These are phyloP conservation scores for Dryas iulia DNA, from an alignment of 1,140 invertebrate species.

Conservation along the genomic window DNA sequence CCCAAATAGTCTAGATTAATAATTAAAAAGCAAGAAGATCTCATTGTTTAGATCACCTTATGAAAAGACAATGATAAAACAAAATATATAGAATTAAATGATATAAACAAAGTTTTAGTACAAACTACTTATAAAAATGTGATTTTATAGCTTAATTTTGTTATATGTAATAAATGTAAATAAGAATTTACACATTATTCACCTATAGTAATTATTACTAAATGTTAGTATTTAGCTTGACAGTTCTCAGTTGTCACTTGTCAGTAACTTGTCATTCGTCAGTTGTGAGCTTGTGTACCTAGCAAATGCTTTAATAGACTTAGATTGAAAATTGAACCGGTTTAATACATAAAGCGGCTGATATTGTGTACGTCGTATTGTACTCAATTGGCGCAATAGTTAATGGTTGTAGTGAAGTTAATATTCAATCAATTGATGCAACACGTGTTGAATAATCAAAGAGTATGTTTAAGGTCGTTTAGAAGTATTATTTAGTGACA, in stretches of 20 bases:
- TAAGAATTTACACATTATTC: too few relatives aligned
- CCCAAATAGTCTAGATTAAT: too few relatives aligned
- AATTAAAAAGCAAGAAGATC: too few relatives aligned
- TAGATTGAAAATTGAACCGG: constrained; percentile 29
- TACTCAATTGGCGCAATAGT: constrained; percentile 28
- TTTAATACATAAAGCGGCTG: constrained; percentile 27
- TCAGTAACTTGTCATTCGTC: background rate
- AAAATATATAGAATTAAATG: too few relatives aligned
- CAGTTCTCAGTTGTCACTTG: background rate
- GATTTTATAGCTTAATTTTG: too few relatives aligned
- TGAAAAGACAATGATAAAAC: too few relatives aligned
- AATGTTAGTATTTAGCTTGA: too few relatives aligned
- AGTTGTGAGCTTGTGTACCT: background rate
- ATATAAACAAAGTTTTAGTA: too few relatives aligned
- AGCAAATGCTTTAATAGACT: constrained; percentile 1
- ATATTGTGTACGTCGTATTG: constrained; percentile 22
- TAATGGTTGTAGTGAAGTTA: constrained; percentile 19
- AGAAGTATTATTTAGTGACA: constrained; percentile 2
- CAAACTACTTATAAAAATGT: too few relatives aligned
- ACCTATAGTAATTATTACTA: too few relatives aligned
- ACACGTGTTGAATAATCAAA: constrained; percentile 9
- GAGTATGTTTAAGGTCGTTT: constrained; percentile 6
- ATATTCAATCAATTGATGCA: constrained; percentile 14
- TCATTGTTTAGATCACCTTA: too few relatives aligned
- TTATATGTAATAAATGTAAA: too few relatives aligned